Base-by-base conservation (phyloP, 2,113 vertebrate genomes). In the Hypomesus transpacificus region DNA sequence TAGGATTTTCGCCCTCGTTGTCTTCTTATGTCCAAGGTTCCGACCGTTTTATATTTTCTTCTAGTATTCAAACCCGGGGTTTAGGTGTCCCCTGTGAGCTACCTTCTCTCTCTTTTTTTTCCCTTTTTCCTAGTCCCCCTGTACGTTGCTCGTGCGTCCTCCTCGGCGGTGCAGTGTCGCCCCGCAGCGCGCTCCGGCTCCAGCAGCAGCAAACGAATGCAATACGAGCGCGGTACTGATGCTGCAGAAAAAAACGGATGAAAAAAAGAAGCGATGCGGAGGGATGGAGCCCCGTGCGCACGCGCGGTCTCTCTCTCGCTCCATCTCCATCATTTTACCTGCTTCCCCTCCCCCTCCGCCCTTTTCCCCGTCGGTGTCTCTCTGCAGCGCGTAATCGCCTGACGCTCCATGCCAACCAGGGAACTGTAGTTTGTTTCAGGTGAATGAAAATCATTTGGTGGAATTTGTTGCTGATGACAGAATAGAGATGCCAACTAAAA, bases 151-250 rank as follows among this genome's bases (percentile, higher is more conserved):
- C 66, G 84, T 76, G 82, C 68, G 80, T 83, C 79, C 80, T 80
- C 77, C 66, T 71, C 73, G 70, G 78, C 78, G 83, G 76, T 80
- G 83, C 83, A 82, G 78, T 82, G 71, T 82, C 70, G 82, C 80
- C 80, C 80, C 78, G 83, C 83, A 80, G 80, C 83, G 80, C 83
- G 78, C 80, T 75, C 76, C 75, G 74, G 73, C 73, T 78, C 73
- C 69, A 79, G 81, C 17, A 72, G 73, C 69, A 79, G 81, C 17
- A 72, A 79, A 74, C 82, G 77, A 86, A 86, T 80, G 81, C 77
- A 77, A 82, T 78, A 74, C 75, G 73, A 82, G 76, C 83, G 78
- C 80, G 86, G 83, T 85, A 87, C 84, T 82, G 84, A 87, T 87
- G 84, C 86, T 87, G 86, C 86, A 85, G 74, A 77, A 80, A 78